Conservation (phyloP, 2,888 invertebrate genomes). For the Tachina fera region DNA sequence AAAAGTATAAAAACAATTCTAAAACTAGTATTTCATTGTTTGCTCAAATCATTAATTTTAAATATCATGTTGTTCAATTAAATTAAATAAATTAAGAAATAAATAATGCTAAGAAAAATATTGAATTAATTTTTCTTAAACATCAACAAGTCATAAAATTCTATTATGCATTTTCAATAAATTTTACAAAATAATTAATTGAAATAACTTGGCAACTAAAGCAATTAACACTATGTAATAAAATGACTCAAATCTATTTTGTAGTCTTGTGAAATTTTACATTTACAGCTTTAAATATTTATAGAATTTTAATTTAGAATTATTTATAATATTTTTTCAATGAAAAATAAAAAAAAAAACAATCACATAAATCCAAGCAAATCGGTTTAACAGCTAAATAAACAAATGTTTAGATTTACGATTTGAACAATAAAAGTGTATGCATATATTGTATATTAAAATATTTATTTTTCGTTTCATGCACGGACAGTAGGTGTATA, state of each 20-base stretch:
- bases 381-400: conserved; percentile 33
- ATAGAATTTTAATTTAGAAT: conserved; percentile 19
- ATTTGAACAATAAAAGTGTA: conserved; percentile 6
- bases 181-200: conserved; percentile 44
- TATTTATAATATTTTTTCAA: background rate
- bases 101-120: conserved; percentile 7
- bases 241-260: conserved; percentile 29
- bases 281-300: background rate
- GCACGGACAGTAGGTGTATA: background rate
- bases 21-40: conserved; percentile 3
- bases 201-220: conserved; percentile 43
- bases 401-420: conserved; percentile 31
- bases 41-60: conserved; percentile 14
- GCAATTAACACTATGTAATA: conserved; percentile 20
- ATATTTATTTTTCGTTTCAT: background rate
- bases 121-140: conserved; percentile 24
- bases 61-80: conserved; percentile 25
- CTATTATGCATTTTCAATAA: conserved; percentile 34
- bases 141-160: conserved; percentile 48
- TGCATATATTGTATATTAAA: background rate
- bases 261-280: conserved; percentile 1
- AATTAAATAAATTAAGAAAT: conserved; percentile 14
- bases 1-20: background rate
- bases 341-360: conserved; percentile 3
- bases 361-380: conserved; percentile 33